A percentile compares a stretch with the other conserved stretches of the same genome.
Conservation (phyloP, 2,888 invertebrate species). For the Autographa pulchrina region DNA sequence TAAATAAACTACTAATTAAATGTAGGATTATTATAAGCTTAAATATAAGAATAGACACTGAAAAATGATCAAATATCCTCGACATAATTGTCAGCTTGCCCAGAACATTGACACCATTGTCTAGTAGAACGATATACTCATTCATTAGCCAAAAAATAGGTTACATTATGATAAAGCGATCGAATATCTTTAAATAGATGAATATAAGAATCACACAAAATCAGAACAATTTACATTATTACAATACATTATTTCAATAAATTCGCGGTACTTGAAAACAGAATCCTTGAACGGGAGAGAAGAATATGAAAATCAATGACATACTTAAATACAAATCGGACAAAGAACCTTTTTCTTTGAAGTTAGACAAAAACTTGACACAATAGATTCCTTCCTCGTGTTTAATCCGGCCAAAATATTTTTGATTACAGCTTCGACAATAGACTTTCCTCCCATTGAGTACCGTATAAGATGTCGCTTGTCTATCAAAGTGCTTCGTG, state of each 20-base stretch:
- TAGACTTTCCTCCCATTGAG: slow-evolving; percentile 21
- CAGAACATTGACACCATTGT: slow-evolving; percentile 4
- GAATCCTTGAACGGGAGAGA: not conserved
- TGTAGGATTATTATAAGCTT: not conserved
- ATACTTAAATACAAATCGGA: not conserved
- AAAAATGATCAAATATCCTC: slow-evolving; percentile 4
- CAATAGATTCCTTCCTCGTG: not conserved
- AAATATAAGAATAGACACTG: not conserved
- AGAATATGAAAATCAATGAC: not conserved
- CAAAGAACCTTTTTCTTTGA: not conserved
- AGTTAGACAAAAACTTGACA: not conserved
- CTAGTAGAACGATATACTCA: not conserved
- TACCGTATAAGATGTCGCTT: slow-evolving; percentile 36
- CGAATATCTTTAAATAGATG: not conserved
- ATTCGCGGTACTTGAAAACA: not conserved
- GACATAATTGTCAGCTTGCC: slow-evolving; percentile 4
- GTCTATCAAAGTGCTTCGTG: slow-evolving; percentile 63
- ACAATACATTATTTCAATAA: not conserved
- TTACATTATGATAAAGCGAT: not conserved
- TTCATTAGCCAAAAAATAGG: not conserved
- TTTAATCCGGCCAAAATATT: not conserved
- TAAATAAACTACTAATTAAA: too few species aligned
- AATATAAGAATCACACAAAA: not conserved
- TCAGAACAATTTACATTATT: not conserved
- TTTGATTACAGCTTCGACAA: slow-evolving; percentile 9